Evolutionary conservation across 2,888 invertebrate genomes (phyloP).

Genomic region (Nomada fabriciana): DNA sequence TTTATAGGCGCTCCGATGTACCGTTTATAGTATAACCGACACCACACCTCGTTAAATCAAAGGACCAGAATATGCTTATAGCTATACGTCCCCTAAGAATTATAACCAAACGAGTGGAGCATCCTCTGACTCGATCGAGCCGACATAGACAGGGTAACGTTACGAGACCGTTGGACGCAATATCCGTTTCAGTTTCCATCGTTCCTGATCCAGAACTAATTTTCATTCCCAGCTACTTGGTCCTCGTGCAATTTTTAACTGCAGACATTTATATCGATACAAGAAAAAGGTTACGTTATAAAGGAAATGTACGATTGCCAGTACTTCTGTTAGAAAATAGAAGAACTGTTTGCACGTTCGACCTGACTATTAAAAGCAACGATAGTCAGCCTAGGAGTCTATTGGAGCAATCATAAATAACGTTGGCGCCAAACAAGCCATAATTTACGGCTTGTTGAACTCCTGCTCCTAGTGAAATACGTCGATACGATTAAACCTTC

Average conservation of each 20-base stretch:
- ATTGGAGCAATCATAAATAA: conserved; percentile 52
- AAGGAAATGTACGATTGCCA: not conserved
- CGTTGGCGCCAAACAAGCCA: conserved; percentile 47
- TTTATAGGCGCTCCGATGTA: conserved; percentile 80
- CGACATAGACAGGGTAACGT: conserved; percentile 3
- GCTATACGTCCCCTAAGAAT: conserved; percentile 72
- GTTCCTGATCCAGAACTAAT: conserved; percentile 1
- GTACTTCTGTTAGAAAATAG: not conserved
- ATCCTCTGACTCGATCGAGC: conserved; percentile 50
- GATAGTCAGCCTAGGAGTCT: conserved; percentile 28
- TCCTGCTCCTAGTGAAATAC: conserved; percentile 42
- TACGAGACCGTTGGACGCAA: conserved; percentile 8
- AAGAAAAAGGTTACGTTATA: no score
- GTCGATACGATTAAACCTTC: conserved; percentile 5
- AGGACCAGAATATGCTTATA: conserved; percentile 75
- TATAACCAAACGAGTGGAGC: conserved; percentile 71
- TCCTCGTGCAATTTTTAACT: no score
- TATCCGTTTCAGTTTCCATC: conserved; percentile 30
- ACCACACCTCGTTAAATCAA: conserved; percentile 83
- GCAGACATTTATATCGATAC: no score
- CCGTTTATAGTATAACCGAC: conserved; percentile 81
- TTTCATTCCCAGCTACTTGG: not conserved
- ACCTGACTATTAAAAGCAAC: not conserved
- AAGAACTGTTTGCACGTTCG: not conserved
- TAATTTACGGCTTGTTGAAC: conserved; percentile 52